These are phyloP conservation scores for Phoxinus dragarum DNA, from an alignment of 2,797 vertebrate species.

Conservation along the genomic window DNA sequence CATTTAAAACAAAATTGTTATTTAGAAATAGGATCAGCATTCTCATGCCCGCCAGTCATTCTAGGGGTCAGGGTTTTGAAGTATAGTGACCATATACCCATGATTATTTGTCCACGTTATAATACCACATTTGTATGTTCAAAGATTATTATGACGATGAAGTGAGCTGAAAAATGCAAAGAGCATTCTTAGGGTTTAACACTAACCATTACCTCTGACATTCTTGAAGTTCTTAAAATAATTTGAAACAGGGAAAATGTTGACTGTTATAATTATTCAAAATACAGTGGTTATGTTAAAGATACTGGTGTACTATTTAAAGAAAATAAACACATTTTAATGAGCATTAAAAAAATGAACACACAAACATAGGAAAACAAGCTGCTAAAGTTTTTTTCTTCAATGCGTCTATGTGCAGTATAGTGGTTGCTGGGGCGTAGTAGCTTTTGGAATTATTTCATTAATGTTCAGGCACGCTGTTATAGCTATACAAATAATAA, in stretches of 20 bases:
- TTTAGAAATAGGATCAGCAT: background rate
- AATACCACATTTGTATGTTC: background rate
- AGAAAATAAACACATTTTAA: background rate
- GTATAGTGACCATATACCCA: background rate
- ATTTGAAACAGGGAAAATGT: too few relatives aligned
- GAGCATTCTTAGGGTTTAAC: background rate
- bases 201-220: background rate
- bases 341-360: background rate
- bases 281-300: background rate
- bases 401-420: background rate
- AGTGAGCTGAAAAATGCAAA: conserved; percentile 8
- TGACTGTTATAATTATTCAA: background rate
- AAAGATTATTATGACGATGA: background rate
- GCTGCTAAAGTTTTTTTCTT: background rate
- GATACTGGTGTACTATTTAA: background rate
- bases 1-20: background rate
- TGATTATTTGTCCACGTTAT: background rate
- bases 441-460: conserved; percentile 1
- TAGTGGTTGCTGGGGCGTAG: background rate
- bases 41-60: background rate
- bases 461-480: background rate
- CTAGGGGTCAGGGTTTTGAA: too few relatives aligned
- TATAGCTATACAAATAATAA: background rate
- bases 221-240: background rate
- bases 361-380: background rate